Conservation (phyloP, 2,113 vertebrate genomes). For the Pampusana beccarii region DNA sequence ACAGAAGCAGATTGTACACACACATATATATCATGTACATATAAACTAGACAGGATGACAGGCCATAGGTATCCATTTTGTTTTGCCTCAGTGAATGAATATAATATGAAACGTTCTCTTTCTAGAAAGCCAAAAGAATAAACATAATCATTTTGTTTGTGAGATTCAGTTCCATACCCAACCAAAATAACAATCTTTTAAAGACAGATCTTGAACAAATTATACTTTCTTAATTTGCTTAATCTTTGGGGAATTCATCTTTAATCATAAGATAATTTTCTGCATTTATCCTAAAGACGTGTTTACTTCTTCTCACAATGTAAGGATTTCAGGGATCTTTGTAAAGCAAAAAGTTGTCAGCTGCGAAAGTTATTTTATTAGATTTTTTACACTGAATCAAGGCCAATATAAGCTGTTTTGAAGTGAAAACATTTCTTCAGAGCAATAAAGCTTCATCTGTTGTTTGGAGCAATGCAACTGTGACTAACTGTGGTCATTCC, state of each 20-base stretch:
- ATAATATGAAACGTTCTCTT: not conserved
- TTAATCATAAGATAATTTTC: not conserved
- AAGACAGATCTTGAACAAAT: not conserved
- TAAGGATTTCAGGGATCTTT: not conserved
- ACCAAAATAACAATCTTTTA: not conserved
- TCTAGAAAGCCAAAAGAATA: not conserved
- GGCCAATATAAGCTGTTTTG: not conserved
- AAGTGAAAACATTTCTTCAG: slow-evolving; percentile 25
- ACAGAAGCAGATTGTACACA: not conserved
- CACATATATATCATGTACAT: not conserved
- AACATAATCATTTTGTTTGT: not conserved
- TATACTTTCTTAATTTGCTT: not conserved
- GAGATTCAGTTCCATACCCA: not conserved
- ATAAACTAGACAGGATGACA: not conserved
- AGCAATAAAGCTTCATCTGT: not conserved
- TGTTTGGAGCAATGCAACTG: not conserved
- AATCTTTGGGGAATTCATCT: not conserved
- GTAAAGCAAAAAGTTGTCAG: not conserved
- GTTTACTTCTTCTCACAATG: slow-evolving; percentile 33
- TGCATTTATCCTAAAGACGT: slow-evolving; percentile 2
- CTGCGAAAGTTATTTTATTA: not conserved
- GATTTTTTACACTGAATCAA: not conserved
- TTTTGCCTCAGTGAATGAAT: not conserved
- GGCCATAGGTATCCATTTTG: not conserved
- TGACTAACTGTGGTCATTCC: not conserved